Evolutionary conservation across 2,888 invertebrate genomes (phyloP).

Genomic region (Willowsia nigromaculata): DNA sequence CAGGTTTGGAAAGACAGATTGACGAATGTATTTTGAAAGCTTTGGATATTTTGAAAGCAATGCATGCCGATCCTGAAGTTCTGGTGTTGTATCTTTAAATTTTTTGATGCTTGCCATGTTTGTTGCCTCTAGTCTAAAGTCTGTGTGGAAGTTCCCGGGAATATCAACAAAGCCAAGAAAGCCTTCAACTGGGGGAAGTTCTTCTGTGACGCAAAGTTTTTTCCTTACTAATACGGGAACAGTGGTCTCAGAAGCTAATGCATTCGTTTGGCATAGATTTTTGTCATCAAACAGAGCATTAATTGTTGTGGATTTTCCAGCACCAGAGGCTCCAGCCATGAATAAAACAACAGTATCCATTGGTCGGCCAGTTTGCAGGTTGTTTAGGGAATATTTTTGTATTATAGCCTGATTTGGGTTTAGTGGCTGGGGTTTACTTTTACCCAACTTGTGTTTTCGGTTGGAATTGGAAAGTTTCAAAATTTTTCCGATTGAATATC

Average conservation of each 20-base stretch:
- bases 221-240: not conserved
- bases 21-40: not conserved
- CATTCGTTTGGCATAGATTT: not conserved
- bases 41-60: not conserved
- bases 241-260: not conserved
- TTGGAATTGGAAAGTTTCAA: too few species aligned
- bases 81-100: not conserved
- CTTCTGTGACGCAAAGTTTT: not conserved
- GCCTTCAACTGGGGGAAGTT: not conserved
- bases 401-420: too few species aligned
- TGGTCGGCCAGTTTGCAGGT: too few species aligned
- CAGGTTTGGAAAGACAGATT: constrained; percentile 26
- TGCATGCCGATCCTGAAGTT: not conserved
- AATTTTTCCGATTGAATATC: too few species aligned
- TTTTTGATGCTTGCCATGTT: not conserved
- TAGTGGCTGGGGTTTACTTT: too few species aligned
- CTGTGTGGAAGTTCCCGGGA: constrained; percentile 22
- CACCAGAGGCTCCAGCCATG: constrained; percentile 13
- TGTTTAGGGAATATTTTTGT: too few species aligned
- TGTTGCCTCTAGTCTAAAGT: not conserved
- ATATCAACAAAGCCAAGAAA: constrained; percentile 21
- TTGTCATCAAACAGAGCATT: constrained; percentile 13
- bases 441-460: too few species aligned
- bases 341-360: not conserved
- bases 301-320: constrained; percentile 43